Evolutionary conservation across 2,888 invertebrate species (phyloP), one percentile per base, ranked within the genome.

Genomic region (Lithophane leautieri): DNA sequence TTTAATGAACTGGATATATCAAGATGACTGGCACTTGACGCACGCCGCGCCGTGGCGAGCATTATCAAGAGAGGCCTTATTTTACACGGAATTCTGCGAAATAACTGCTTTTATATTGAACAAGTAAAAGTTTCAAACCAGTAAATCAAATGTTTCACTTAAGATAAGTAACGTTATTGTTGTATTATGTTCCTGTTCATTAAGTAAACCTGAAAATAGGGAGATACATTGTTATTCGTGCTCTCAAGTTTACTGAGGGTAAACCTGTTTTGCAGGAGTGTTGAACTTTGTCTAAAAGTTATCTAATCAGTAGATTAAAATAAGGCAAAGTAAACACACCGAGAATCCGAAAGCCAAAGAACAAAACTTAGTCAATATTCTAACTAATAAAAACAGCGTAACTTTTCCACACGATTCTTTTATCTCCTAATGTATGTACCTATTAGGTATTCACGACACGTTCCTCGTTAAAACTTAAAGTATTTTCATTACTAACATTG

Each of bases 231-330:
- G 61, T 73, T 65, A 66, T 76, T 66, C n/a, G 14, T 65, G 34
- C 56, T 69, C 56, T 58, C n/a, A 54, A 79, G 72, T 81, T 79
- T 72, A 66, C 54, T 14, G 22, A 83, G 16, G 69, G 67, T 60
- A 69, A 83, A 83, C 72, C 76, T 75, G 56, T 62, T 70, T 76
- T 69, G 42, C 47, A 58, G 34, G 67, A 73, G 63, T 73, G 75
- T 73, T 82, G 50, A 79, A 82, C 74, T 78, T 78, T 78, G 70
- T 66, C 70, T 71, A 70, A 69, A 85, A 86, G 70, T 86, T 79
- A 86, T 86, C 76, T 81, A 73, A 79, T 87, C 63, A 82, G 65
- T 73, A 74, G 63, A 72, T 82, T 72, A 80, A 71, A 83, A 80
- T 78, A 79, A 74, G 77, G 78, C 40, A 67, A 77, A 73, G 65